Evolutionary conservation across 92 coral and sea anemone species (phyloP).

Genomic region (Epizoanthus ramosus): DNA sequence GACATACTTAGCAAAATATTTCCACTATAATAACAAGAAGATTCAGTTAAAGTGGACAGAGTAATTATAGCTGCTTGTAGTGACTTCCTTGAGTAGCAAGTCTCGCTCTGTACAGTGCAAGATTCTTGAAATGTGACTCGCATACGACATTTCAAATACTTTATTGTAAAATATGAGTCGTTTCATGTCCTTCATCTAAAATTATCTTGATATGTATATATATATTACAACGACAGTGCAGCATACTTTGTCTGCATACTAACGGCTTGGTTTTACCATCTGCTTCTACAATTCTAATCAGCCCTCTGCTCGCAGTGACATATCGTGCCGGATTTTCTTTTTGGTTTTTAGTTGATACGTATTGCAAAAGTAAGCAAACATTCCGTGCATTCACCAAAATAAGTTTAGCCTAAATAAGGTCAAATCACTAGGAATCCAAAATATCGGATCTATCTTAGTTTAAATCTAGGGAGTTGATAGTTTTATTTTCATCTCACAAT

Average conservation of each 20-base stretch:
- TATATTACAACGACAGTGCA: conserved; percentile 23
- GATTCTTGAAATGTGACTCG: background rate
- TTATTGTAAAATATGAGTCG: conserved; percentile 22
- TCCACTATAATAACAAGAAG: conserved; percentile 9
- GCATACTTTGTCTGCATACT: background rate
- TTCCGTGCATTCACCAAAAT: no score
- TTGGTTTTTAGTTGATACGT: no score
- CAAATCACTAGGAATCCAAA: no score
- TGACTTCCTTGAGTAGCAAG: conserved; percentile 2
- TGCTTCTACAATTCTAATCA: background rate
- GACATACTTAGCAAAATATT: background rate
- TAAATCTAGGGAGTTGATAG: no score
- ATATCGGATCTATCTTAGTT: no score
- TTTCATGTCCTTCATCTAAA: conserved; percentile 9
- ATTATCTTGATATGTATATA: background rate
- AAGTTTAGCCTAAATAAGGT: no score
- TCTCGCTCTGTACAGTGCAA: background rate
- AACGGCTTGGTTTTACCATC: background rate
- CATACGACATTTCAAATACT: conserved; percentile 1
- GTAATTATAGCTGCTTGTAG: conserved; percentile 13
- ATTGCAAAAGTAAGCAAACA: no score
- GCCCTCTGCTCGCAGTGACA: background rate
- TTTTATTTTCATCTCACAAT: no score
- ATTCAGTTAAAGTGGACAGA: background rate
- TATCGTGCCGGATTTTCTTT: no score